A percentile compares a stretch with the other conserved stretches of the same genome.
Evolutionary conservation across 1,140 invertebrate genomes (phyloP).

Genomic region (Drosophila fuyamai): DNA sequence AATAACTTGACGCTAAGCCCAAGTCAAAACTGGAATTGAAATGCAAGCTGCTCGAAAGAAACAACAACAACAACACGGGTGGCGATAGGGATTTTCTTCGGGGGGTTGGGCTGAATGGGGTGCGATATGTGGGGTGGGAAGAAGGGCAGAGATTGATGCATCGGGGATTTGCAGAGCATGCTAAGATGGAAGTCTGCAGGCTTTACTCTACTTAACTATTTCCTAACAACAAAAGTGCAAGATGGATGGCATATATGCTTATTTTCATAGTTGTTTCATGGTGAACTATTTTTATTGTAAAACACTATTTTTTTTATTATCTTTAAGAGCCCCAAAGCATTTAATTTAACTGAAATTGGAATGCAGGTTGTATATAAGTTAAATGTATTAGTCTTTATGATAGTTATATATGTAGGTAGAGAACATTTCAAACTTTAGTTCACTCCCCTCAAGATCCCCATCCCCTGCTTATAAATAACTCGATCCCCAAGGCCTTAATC

Average conservation of each 20-base stretch:
- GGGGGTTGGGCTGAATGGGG: background rate
- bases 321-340: too few species aligned
- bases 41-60: conserved; percentile 37
- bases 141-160: conserved; percentile 5
- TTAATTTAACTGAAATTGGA: too few species aligned
- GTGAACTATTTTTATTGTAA: background rate
- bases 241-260: background rate
- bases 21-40: conserved; percentile 66
- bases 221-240: background rate
- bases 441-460: too few species aligned
- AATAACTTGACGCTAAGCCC: conserved; percentile 59
- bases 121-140: too few species aligned
- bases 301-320: background rate
- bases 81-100: background rate
- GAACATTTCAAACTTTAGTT: too few species aligned
- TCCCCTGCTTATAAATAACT: too few species aligned
- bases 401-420: too few species aligned
- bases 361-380: too few species aligned
- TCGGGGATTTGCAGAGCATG: conserved; percentile 17
- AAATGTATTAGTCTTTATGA: too few species aligned
- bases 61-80: conserved; percentile 26
- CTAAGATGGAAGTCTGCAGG: background rate
- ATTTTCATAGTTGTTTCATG: background rate
- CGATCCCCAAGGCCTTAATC: background rate
- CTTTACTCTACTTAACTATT: background rate